These are phyloP conservation scores for Argopecten irradians DNA, from an alignment of 1,140 invertebrate genomes.

Conservation along the genomic window DNA sequence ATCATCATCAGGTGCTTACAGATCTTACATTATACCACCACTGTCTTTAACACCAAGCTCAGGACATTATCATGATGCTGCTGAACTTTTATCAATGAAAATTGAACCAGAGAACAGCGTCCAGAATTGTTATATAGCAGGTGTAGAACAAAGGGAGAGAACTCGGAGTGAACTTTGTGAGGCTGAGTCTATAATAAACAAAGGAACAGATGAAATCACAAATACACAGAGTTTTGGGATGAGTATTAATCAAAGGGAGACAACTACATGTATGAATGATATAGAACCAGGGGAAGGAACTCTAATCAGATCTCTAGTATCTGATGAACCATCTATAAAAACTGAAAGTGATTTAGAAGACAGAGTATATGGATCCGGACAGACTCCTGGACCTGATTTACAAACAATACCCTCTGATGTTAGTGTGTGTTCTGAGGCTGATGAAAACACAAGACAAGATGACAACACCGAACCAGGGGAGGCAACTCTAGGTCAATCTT, in stretches of 20 bases:
- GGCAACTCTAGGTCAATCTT: background rate
- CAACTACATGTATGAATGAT: background rate
- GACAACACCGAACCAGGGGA: background rate
- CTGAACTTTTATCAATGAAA: too few relatives aligned
- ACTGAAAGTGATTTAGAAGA: background rate
- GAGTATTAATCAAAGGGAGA: too few relatives aligned
- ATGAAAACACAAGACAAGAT: too few relatives aligned
- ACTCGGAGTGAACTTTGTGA: background rate
- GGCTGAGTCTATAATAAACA: background rate
- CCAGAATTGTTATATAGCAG: background rate
- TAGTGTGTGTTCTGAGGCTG: too few relatives aligned
- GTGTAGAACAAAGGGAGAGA: background rate
- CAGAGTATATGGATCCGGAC: background rate
- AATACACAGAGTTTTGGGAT: background rate
- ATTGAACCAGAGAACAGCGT: too few relatives aligned
- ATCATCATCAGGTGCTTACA: background rate
- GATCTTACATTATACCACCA: background rate
- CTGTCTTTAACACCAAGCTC: background rate
- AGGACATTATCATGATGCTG: background rate
- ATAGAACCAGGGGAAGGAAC: background rate
- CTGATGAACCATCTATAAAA: background rate
- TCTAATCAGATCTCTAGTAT: background rate
- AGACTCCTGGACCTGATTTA: background rate
- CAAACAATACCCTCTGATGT: too few relatives aligned
- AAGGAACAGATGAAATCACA: background rate